Conservation (phyloP, 2,113 vertebrate species). For the Lophura nycthemera region DNA sequence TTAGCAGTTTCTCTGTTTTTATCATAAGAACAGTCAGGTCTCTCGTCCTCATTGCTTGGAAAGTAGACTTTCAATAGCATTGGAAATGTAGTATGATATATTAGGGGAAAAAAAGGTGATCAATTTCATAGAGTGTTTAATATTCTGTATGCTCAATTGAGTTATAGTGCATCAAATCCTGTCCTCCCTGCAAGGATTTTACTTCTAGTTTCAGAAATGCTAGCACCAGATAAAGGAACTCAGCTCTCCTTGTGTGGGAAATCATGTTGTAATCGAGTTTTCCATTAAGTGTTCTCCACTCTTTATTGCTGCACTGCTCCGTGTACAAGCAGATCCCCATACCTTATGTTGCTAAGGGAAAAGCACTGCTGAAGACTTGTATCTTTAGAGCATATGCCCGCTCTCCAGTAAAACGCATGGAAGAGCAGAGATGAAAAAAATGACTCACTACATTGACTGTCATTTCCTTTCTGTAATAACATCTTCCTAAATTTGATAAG, state of each 20-base stretch:
- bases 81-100: neutral
- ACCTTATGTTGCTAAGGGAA: neutral
- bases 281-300: neutral
- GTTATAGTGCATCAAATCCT: neutral
- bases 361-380: neutral
- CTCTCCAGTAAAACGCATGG: neutral
- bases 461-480: neutral
- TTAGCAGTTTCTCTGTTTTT: neutral
- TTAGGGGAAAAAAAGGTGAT: neutral
- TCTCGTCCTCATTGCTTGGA: neutral
- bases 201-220: neutral
- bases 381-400: neutral
- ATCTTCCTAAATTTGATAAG: neutral
- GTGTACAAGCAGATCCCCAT: neutral
- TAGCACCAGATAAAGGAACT: rapidly evolving
- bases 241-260: neutral
- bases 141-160: neutral
- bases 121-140: neutral
- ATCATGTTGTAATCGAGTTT: neutral
- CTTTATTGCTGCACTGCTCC: neutral
- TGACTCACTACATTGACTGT: neutral
- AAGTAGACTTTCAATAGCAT: neutral
- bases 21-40: neutral
- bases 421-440: neutral
- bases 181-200: neutral